Evolutionary conservation across 2,797 vertebrate species (phyloP).

Genomic region (Orestias chungarensis): DNA sequence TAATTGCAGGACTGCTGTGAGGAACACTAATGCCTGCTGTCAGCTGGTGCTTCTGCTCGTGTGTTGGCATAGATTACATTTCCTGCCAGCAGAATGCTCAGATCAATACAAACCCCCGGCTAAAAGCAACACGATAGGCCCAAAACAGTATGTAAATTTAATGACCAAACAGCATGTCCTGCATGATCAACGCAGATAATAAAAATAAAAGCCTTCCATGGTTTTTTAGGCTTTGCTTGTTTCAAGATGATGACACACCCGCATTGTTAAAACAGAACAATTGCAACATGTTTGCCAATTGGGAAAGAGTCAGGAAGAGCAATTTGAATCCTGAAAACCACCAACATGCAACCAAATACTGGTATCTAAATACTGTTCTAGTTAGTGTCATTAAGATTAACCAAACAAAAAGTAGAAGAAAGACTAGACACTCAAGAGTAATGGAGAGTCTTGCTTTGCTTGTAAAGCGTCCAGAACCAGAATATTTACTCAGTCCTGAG

Average conservation of each 20-base stretch:
- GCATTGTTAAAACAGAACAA: constrained; percentile 16
- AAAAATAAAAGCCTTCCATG: neutral
- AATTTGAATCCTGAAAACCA: constrained; percentile 6
- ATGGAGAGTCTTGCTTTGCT: constrained; percentile 55
- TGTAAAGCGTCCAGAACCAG: constrained; percentile 53
- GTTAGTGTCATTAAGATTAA: no score
- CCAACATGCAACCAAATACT: no score
- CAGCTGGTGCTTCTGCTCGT: constrained; percentile 36
- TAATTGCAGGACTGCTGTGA: constrained; percentile 9
- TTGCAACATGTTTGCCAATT: constrained; percentile 29
- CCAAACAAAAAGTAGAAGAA: no score
- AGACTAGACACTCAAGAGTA: constrained; percentile 29
- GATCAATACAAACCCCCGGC: constrained; percentile 59
- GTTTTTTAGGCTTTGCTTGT: constrained; percentile 20
- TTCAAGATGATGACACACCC: constrained; percentile 11
- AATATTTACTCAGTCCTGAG: constrained; percentile 38
- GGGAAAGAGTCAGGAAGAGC: neutral
- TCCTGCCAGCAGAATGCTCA: constrained; percentile 45
- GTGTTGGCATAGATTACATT: constrained; percentile 60
- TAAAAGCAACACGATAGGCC: constrained; percentile 32
- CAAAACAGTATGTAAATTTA: constrained; percentile 28
- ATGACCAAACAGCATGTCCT: constrained; percentile 24
- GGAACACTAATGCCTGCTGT: constrained; percentile 19
- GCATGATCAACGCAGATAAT: constrained; percentile 11
- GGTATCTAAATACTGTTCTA: no score